phyloP scores from a whole-genome alignment of 2,113 vertebrate species.

The Rhinogobius similis region DNA sequence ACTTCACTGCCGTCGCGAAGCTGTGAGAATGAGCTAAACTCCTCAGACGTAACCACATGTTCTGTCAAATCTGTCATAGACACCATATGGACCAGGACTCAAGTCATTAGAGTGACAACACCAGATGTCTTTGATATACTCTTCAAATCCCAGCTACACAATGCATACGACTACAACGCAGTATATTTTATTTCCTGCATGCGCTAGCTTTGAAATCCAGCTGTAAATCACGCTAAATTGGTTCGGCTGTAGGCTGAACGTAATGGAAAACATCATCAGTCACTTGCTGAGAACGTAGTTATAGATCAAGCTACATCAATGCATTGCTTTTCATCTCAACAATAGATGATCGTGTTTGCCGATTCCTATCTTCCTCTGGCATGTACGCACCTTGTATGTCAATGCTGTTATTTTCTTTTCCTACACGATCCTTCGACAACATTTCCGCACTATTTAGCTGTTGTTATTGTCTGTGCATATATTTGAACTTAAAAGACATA shows the following conservation, averaged over 20 bases:
- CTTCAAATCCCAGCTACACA: neutral
- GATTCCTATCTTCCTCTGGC: neutral
- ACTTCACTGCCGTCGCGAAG: neutral
- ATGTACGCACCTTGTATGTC: neutral
- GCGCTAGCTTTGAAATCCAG: neutral
- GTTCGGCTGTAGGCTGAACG: neutral
- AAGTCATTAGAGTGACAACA: neutral
- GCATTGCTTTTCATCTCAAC: neutral
- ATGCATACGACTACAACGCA: neutral
- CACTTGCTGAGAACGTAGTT: neutral
- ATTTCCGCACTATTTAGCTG: neutral
- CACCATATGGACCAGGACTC: neutral
- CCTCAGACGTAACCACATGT: conserved; percentile 6
- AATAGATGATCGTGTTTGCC: neutral
- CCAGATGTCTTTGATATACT: conserved; percentile 7
- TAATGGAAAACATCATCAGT: conserved; percentile 1
- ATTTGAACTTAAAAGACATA: neutral
- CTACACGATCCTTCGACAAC: neutral
- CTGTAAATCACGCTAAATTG: neutral
- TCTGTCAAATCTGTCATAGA: neutral
- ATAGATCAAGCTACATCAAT: neutral
- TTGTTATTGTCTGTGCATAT: neutral
- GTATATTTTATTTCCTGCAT: neutral
- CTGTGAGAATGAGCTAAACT: neutral
- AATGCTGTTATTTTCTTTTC: conserved; percentile 1